Evolutionary conservation across 2,113 vertebrate genomes (phyloP).

Genomic region (Hassar affinis): DNA sequence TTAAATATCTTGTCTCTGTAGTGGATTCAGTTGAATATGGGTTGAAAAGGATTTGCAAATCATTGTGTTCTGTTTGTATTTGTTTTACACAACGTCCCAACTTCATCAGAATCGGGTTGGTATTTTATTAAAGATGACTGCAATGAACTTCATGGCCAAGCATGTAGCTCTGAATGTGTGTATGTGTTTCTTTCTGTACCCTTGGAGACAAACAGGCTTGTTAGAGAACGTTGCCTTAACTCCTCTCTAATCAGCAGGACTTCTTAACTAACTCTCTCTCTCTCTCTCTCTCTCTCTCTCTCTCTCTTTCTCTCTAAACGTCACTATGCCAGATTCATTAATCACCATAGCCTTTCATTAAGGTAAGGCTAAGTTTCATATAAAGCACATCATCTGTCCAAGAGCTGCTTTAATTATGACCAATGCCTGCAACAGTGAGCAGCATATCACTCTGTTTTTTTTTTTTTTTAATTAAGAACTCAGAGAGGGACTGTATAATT

Average conservation of each 20-base stretch:
- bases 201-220: not conserved
- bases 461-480: conserved; percentile 36
- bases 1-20: too few relatives aligned
- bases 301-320: not conserved
- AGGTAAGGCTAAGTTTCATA: conserved; percentile 23
- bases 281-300: not conserved
- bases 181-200: not conserved
- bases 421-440: not conserved
- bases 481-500: conserved; percentile 6
- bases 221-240: conserved; percentile 11
- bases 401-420: conserved; percentile 37
- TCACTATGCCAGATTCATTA: not conserved
- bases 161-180: not conserved
- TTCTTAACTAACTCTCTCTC: not conserved
- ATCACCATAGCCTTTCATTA: conserved; percentile 4
- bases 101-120: too few relatives aligned
- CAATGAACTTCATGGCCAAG: not conserved
- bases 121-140: conserved; percentile 21
- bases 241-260: conserved; percentile 5
- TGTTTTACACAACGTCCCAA: too few relatives aligned
- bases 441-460: conserved; percentile 5
- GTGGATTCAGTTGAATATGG: too few relatives aligned
- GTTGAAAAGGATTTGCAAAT: too few relatives aligned
- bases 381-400: conserved; percentile 8
- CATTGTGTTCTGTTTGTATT: too few relatives aligned